phyloP scores from a whole-genome alignment of 2,888 invertebrate genomes.

The Drosophila greeni region DNA sequence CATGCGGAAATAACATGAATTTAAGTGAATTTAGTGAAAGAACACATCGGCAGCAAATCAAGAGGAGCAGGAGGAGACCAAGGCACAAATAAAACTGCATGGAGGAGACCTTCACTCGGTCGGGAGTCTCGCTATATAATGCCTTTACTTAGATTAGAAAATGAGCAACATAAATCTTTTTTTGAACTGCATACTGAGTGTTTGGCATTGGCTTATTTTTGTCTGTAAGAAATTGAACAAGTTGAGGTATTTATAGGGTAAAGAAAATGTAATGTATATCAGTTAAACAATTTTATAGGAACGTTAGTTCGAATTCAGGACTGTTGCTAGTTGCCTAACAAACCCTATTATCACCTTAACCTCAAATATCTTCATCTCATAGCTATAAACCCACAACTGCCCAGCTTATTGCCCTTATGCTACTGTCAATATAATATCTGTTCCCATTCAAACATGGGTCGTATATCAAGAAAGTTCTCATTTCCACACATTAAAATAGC shows the following conservation, averaged over 20 bases:
- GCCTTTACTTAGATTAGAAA: conserved; percentile 34
- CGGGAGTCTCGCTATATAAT: neutral
- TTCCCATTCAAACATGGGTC: conserved; percentile 39
- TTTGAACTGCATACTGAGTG: conserved; percentile 21
- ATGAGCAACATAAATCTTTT: conserved; percentile 63
- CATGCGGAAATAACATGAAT: conserved; percentile 70
- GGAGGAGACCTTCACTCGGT: conserved; percentile 30
- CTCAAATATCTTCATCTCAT: neutral
- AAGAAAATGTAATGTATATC: conserved; percentile 29
- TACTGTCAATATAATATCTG: conserved; percentile 60
- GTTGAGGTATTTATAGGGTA: conserved; percentile 4
- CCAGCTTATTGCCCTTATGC: conserved; percentile 46
- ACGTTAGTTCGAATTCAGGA: neutral
- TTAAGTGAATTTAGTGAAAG: conserved; percentile 72
- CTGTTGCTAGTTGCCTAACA: neutral
- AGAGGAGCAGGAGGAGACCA: conserved; percentile 17
- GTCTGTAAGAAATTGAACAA: conserved; percentile 18
- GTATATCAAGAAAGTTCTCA: conserved; percentile 65
- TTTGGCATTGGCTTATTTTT: conserved; percentile 45
- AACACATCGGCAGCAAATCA: conserved; percentile 70
- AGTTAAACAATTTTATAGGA: neutral
- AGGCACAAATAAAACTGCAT: conserved; percentile 27
- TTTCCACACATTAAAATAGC: conserved; percentile 69
- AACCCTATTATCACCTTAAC: neutral
- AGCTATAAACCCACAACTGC: conserved; percentile 34